phyloP scores from a whole-genome alignment of 2,888 invertebrate species.

The Drosophila putrida region DNA sequence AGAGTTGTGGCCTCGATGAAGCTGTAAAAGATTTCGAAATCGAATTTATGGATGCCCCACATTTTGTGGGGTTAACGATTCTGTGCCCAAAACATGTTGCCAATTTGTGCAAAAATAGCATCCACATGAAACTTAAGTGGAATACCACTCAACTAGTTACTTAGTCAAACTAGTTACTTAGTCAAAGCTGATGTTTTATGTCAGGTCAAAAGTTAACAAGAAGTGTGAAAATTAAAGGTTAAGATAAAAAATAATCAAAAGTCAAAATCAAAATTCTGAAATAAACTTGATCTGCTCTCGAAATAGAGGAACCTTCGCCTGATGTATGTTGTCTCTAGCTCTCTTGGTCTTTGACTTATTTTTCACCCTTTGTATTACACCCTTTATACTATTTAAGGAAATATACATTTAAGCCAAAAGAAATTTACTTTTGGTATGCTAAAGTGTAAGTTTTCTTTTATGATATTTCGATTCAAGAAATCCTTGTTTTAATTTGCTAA shows the following conservation, averaged over 20 bases:
- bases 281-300: too few relatives aligned
- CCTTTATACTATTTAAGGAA: too few relatives aligned
- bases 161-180: neutral
- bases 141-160: neutral
- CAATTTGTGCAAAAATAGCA: constrained; percentile 34
- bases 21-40: constrained; percentile 40
- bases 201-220: constrained; percentile 8
- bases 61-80: constrained; percentile 17
- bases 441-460: too few relatives aligned
- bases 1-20: neutral
- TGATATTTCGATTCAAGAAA: too few relatives aligned
- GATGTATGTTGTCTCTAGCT: too few relatives aligned
- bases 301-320: too few relatives aligned
- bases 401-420: neutral
- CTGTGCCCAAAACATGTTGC: constrained; percentile 19
- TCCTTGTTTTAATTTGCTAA: too few relatives aligned
- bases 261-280: too few relatives aligned
- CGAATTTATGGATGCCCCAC: constrained; percentile 36
- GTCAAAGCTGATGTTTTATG: constrained; percentile 3
- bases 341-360: too few relatives aligned
- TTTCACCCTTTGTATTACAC: too few relatives aligned
- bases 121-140: constrained; percentile 25
- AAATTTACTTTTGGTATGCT: too few relatives aligned
- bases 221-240: neutral
- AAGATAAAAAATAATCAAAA: too few relatives aligned